phyloP scores from a whole-genome alignment of 2,113 vertebrate genomes.

The Oncorhynchus gorbuscha region DNA sequence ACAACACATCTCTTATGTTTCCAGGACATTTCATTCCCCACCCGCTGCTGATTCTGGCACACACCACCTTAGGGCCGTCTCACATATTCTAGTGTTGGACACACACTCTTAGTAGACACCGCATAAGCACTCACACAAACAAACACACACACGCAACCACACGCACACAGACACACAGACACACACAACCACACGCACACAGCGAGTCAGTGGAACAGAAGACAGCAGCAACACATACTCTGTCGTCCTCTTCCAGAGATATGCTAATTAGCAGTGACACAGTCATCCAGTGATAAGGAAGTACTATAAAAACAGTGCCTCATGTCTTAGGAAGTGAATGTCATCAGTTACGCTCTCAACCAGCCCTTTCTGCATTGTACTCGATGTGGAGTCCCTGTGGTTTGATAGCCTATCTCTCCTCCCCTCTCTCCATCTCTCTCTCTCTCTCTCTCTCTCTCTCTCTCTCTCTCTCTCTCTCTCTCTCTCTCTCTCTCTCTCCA shows the following conservation, averaged over 20 bases:
- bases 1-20: constrained; percentile 50
- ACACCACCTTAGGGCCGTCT: constrained; percentile 9
- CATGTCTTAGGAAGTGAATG: constrained; percentile 32
- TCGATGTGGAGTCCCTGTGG: constrained; percentile 49
- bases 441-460: no score
- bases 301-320: constrained; percentile 41
- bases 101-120: background rate
- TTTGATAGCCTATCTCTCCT: constrained; percentile 28
- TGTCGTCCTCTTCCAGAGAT: background rate
- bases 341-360: constrained; percentile 49
- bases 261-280: constrained; percentile 1
- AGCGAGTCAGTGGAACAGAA: constrained; percentile 22
- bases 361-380: constrained; percentile 39
- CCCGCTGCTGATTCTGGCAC: constrained; percentile 24
- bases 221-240: constrained; percentile 23
- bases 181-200: background rate
- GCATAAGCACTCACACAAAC: background rate
- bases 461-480: constrained; percentile 16
- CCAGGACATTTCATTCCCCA: constrained; percentile 41
- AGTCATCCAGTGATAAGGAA: constrained; percentile 10
- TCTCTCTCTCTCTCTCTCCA: background rate
- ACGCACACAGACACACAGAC: background rate
- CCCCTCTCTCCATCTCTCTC: constrained; percentile 22
- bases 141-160: background rate
- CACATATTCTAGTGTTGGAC: background rate